Percentiles rank a stretch among this genome's conserved stretches.
These are phyloP conservation scores for Graptemys geographica DNA, from an alignment of 2,797 vertebrate genomes.

Conservation along the genomic window DNA sequence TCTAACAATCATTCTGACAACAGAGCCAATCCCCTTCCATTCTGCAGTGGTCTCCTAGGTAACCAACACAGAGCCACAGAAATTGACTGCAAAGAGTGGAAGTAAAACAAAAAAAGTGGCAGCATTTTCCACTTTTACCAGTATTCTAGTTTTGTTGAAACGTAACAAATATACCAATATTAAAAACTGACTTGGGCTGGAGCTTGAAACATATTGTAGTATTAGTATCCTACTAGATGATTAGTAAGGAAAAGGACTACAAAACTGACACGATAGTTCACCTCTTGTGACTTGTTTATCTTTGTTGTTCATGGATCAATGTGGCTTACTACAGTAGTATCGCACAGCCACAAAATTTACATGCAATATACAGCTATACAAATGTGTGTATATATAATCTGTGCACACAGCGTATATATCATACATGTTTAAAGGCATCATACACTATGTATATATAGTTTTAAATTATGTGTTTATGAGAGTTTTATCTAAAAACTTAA, in stretches of 20 bases:
- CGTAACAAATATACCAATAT: fast-evolving
- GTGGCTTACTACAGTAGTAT: neutral
- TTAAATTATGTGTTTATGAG: neutral
- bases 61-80: conserved; percentile 20
- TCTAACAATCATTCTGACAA: conserved; percentile 20
- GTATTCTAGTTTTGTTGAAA: conserved; percentile 2
- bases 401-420: neutral
- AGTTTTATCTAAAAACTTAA: neutral
- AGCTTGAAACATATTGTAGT: neutral
- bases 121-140: neutral
- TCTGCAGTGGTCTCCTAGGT: conserved; percentile 19
- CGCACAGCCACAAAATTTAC: neutral
- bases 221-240: neutral
- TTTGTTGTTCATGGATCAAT: neutral
- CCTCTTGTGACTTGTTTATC: neutral
- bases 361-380: neutral
- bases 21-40: conserved; percentile 4
- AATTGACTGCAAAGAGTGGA: conserved; percentile 38
- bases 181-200: neutral
- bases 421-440: fast-evolving
- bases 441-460: neutral
- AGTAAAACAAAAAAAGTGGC: conserved; percentile 1
- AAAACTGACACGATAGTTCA: neutral
- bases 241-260: neutral
- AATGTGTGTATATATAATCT: fast-evolving